Evolutionary conservation across 2,113 vertebrate species (phyloP), one percentile per base, ranked within the genome.

Genomic region (Shinisaurus crocodilurus): DNA sequence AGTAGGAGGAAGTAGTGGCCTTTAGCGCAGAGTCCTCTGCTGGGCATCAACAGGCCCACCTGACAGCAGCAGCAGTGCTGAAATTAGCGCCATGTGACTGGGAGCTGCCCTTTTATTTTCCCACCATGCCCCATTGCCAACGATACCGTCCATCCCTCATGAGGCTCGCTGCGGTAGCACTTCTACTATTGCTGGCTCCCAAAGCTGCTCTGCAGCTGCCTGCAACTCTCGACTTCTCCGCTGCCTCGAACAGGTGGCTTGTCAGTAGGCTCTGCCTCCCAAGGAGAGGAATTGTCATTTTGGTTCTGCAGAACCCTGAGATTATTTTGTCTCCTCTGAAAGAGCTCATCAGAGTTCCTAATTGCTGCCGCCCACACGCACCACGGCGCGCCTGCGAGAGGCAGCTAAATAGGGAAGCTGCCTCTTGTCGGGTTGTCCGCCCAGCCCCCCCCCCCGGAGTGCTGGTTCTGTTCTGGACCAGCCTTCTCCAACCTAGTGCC

Each of bases 301-400:
- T 10, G 1, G 5, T 18, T 50, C 76, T 80, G 20, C 75, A 85
- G 37, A 86, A 57, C 65, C 84, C 82, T 32, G 34, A 50, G 75
- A 90, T 90, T 90, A 86, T 86, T 86, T 63, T 90, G 89, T 81
- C 84, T 86, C 45, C 76, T 81, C 54, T 86, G 84, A 86, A 86
- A 86, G 84, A 54, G 72, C 84, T 86, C 75, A 45, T 81, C 75
- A 72, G 50, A n/a, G 65, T 29, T 57, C 65, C 81, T 65, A 89
- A 89, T 89, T 89, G 74, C 82, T 16, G 76, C 57, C 84, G 0
- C 89, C 89, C 89, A 86, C 89, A 57, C 74, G 23, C 76, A 57
- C 45, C 48, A 23, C 75, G 29, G 65, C 2, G 8, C 5, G n/a
- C 83, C 23, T 27, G 65, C 65, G 12, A 81, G 48, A 90, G n/a